Conservation (phyloP, 2,113 vertebrate genomes). For the Dromiciops gliroides region DNA sequence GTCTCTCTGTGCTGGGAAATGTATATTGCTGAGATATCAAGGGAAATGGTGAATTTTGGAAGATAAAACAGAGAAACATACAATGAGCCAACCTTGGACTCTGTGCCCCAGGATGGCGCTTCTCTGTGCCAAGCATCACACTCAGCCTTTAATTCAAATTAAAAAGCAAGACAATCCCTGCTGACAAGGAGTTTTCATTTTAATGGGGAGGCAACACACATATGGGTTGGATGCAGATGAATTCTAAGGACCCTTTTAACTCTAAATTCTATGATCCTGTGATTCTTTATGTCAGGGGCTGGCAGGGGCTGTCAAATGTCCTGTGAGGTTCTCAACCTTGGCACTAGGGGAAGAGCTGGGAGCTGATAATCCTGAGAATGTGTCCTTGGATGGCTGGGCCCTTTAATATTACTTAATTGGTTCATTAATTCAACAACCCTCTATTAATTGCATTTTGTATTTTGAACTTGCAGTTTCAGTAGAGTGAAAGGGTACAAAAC, state of each 20-base stretch:
- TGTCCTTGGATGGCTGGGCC: background rate
- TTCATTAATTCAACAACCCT: background rate
- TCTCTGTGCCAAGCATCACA: background rate
- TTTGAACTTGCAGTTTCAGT: background rate
- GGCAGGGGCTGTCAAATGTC: background rate
- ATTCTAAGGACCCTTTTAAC: background rate
- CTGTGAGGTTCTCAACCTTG: background rate
- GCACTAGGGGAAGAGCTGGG: background rate
- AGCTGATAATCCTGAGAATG: background rate
- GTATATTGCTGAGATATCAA: background rate
- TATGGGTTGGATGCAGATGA: background rate
- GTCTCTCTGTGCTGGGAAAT: background rate
- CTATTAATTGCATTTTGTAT: background rate
- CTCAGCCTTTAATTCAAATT: background rate
- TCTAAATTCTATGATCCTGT: background rate
- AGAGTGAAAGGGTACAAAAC: background rate
- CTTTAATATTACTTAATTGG: background rate
- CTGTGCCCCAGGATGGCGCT: background rate
- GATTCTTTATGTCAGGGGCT: background rate
- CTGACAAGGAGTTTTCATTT: background rate
- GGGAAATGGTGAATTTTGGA: background rate
- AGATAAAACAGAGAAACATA: background rate
- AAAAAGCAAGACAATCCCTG: background rate
- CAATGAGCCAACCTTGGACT: background rate
- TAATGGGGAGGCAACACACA: background rate